Base-by-base conservation (phyloP, 2,888 invertebrate species). In the Clunio marinus region DNA sequence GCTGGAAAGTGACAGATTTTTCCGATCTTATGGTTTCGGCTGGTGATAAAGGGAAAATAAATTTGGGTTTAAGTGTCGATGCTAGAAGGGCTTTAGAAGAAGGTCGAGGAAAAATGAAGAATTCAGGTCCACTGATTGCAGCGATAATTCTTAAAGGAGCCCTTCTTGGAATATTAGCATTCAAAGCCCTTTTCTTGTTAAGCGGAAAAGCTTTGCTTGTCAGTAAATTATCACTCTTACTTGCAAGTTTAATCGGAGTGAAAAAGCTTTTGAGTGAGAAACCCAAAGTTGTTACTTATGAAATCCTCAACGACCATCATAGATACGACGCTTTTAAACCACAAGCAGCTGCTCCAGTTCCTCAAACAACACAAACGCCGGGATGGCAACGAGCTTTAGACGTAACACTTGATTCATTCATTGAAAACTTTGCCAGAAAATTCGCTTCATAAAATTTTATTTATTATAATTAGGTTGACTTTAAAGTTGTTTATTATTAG, bases 191-290 rank as follows among this genome's bases (percentile, higher is more conserved):
- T 2, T 88, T 88, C 15, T 81, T 92, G 3, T 83, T 92, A 72
- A 91, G 92, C 32, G 91, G 91, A 74, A 92, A 93, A 80, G 92
- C 92, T 25, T 82, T 93, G 2, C 83, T 93, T 46, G 86, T 92
- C 70, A 89, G 90, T 73, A 93, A 93, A 83, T 86, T 92, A 66
- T 92, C 92, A 1, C 81, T 93, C 8, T 83, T 92, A 2, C 79
- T 92, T 68, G 89, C 92, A 13, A 86, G 87, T 55, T 87, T 92
- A 72, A 88, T 92, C 71, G 91, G 91, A 32, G 76, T 92, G 74
- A 92, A 91, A 81, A 92, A 92, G 74, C 80, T 93, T 46, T 86
- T 92, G 78, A 86, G 86, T 62, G 86, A 87, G 75, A 7, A 3
- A 22, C 17, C 27, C 10, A 68, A 79, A 69, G 76, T 77, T 15